Percentiles rank a stretch among this genome's conserved stretches.
These are phyloP conservation scores for Pandemis cinnamomeana DNA, from an alignment of 2,888 invertebrate genomes.

Conservation along the genomic window DNA sequence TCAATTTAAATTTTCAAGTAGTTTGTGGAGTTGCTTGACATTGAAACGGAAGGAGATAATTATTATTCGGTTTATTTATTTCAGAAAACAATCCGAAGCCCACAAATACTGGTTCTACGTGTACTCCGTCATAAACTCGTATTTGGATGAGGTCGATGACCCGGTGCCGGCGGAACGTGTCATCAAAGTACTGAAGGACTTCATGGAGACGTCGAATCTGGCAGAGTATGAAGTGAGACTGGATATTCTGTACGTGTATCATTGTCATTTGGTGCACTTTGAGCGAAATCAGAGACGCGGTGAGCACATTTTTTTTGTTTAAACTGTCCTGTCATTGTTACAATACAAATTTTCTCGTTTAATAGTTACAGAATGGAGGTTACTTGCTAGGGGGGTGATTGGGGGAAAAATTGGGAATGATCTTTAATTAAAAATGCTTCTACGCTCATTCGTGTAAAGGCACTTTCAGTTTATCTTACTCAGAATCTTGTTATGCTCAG, in stretches of 20 bases:
- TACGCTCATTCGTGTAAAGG: too few species aligned
- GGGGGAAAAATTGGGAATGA: too few species aligned
- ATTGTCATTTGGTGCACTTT: constrained; percentile 89
- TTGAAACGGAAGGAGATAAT: neutral
- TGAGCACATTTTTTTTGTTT: constrained; percentile 50
- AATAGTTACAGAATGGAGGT: too few species aligned
- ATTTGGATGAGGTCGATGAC: constrained; percentile 67
- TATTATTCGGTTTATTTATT: constrained; percentile 38
- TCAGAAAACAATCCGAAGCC: constrained; percentile 87
- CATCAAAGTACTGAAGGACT: constrained; percentile 88
- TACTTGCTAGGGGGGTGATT: too few species aligned
- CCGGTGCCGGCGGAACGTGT: constrained; percentile 54
- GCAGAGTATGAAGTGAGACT: constrained; percentile 93
- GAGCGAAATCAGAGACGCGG: constrained; percentile 72
- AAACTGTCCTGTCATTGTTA: neutral
- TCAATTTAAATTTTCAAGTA: too few species aligned
- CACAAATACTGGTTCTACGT: constrained; percentile 97
- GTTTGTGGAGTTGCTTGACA: neutral
- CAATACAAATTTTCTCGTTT: too few species aligned
- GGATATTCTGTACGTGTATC: constrained; percentile 90
- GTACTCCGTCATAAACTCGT: constrained; percentile 88
- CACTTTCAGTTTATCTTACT: too few species aligned
- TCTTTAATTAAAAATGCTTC: too few species aligned
- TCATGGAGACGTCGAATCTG: constrained; percentile 92
- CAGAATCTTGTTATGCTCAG: too few species aligned